Percentiles rank a stretch among this genome's conserved stretches.
Evolutionary conservation across 1,140 invertebrate genomes (phyloP).

Genomic region (Calycopis cecrops): DNA sequence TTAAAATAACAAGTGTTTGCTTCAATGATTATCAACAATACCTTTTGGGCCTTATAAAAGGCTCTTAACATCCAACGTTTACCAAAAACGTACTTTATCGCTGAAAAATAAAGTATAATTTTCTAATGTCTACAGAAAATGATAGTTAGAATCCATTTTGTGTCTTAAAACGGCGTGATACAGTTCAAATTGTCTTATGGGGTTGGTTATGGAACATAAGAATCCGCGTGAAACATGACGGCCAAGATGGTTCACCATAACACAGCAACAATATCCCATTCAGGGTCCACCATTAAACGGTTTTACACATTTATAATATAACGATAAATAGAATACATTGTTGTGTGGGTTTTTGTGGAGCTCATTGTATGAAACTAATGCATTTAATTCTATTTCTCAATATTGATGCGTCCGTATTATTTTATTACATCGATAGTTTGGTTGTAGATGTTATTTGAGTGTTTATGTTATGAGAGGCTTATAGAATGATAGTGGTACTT

Average conservation of each 20-base stretch:
- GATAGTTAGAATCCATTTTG: too few species aligned
- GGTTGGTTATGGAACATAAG: constrained; percentile 24
- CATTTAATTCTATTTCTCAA: constrained; percentile 67
- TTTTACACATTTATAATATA: constrained; percentile 74
- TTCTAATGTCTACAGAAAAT: background rate
- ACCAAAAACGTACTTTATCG: constrained; percentile 22
- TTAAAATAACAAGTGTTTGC: constrained; percentile 75
- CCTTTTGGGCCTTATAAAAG: constrained; percentile 68
- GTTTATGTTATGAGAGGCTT: constrained; percentile 22
- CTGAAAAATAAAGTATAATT: constrained; percentile 19
- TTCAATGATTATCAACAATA: constrained; percentile 74
- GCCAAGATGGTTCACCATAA: constrained; percentile 71
- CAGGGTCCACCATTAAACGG: constrained; percentile 68
- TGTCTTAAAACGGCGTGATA: background rate
- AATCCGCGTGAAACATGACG: constrained; percentile 71
- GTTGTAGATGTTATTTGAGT: constrained; percentile 32
- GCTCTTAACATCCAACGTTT: constrained; percentile 39
- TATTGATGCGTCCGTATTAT: constrained; percentile 49
- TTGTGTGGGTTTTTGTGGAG: constrained; percentile 52
- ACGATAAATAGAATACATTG: constrained; percentile 67
- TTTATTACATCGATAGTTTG: constrained; percentile 6
- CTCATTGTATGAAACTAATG: constrained; percentile 70
- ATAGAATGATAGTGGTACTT: too few species aligned
- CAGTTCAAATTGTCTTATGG: constrained; percentile 13
- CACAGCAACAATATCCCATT: constrained; percentile 68